Conservation (phyloP, 2,888 invertebrate genomes). For the Drosophila gaucha region DNA sequence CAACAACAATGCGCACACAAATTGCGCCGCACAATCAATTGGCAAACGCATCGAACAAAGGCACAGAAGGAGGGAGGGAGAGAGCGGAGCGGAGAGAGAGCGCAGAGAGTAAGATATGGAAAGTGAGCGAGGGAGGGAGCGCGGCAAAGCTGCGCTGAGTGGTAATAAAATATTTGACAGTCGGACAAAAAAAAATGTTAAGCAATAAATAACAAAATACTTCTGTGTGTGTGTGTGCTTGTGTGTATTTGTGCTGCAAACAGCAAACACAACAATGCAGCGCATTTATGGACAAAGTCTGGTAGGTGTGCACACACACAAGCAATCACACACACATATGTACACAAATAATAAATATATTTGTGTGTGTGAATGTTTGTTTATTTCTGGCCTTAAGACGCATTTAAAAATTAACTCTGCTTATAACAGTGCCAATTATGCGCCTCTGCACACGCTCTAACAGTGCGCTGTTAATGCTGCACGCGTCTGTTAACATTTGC, state of each 20-base stretch:
- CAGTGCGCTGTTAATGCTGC: slow-evolving; percentile 35
- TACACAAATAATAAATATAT: background rate
- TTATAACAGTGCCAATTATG: slow-evolving; percentile 9
- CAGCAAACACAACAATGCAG: slow-evolving; percentile 50
- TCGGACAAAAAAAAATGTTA: slow-evolving; percentile 59
- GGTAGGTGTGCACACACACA: slow-evolving; percentile 49
- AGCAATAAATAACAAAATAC: slow-evolving; percentile 70
- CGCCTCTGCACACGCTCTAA: slow-evolving; percentile 16
- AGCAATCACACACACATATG: background rate
- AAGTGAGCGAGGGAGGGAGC: slow-evolving; percentile 5
- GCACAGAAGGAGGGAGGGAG: background rate
- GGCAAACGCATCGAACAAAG: slow-evolving; percentile 41
- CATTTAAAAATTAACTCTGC: slow-evolving; percentile 48
- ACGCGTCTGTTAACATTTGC: slow-evolving; percentile 16
- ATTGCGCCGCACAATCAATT: slow-evolving; percentile 16
- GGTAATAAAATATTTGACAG: slow-evolving; percentile 52
- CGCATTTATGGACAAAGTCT: slow-evolving; percentile 60
- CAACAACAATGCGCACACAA: slow-evolving; percentile 20
- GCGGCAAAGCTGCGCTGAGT: slow-evolving; percentile 22
- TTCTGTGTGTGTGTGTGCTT: slow-evolving; percentile 45
- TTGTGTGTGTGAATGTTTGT: background rate
- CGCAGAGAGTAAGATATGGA: background rate
- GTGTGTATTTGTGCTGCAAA: slow-evolving; percentile 59
- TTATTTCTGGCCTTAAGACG: slow-evolving; percentile 35
- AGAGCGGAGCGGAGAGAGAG: slow-evolving; percentile 9